These are phyloP conservation scores for Pachymerium ferrugineum DNA, from an alignment of 2,888 invertebrate species.

Conservation along the genomic window DNA sequence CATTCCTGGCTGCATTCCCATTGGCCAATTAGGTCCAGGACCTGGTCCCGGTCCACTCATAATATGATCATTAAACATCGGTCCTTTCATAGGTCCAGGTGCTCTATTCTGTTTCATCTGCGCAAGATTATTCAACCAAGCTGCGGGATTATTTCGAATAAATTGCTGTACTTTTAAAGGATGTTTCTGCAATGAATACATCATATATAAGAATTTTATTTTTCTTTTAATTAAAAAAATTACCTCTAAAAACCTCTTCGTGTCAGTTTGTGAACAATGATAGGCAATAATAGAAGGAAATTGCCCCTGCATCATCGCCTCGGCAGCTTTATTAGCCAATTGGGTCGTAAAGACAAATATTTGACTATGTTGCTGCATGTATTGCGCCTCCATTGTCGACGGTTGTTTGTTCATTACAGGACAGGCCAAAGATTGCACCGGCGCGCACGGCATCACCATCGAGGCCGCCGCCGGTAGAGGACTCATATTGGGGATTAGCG, in stretches of 20 bases:
- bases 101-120: constrained; percentile 51
- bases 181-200: constrained; percentile 66
- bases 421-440: background rate
- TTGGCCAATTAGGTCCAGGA: constrained; percentile 36
- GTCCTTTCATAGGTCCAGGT: constrained; percentile 34
- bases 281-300: constrained; percentile 88
- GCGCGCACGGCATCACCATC: constrained; percentile 27
- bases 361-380: constrained; percentile 94
- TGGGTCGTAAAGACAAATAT: constrained; percentile 95
- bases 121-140: constrained; percentile 71
- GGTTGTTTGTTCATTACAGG: constrained; percentile 61
- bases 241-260: constrained; percentile 89
- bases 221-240: constrained; percentile 37
- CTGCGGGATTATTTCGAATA: constrained; percentile 73
- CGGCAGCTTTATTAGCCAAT: constrained; percentile 90
- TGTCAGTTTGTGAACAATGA: constrained; percentile 91
- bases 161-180: constrained; percentile 83
- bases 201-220: no score
- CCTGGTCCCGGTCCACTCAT: constrained; percentile 30
- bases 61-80: constrained; percentile 32
- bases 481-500: constrained; percentile 16
- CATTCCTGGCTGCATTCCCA: constrained; percentile 32
- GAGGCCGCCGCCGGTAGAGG: constrained; percentile 28
- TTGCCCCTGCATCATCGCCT: constrained; percentile 81
- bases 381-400: constrained; percentile 71